Evolutionary conservation across 1,140 invertebrate species (phyloP).

Genomic region (Sarcophaga bullata): DNA sequence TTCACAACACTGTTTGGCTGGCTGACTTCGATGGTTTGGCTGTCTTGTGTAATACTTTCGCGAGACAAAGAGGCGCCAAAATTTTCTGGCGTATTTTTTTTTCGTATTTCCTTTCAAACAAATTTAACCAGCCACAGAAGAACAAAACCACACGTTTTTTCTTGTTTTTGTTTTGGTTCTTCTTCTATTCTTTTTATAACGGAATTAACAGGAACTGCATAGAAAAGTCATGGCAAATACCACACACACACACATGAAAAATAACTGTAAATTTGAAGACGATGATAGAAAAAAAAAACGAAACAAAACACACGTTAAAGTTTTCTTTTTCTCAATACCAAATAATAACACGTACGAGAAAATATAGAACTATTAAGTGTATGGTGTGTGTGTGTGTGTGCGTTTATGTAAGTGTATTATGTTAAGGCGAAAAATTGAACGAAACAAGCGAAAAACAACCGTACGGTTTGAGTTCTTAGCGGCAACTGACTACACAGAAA

Average conservation of each 20-base stretch:
- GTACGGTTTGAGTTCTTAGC: slow-evolving; percentile 32
- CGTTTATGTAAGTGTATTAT: too few relatives aligned
- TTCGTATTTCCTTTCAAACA: neutral
- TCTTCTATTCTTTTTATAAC: neutral
- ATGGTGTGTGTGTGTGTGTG: too few relatives aligned
- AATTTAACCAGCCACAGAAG: slow-evolving; percentile 1
- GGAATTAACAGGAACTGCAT: neutral
- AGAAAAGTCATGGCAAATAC: neutral
- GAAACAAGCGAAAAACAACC: slow-evolving; percentile 12
- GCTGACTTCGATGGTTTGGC: too few relatives aligned
- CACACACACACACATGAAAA: neutral
- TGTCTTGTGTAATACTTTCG: slow-evolving; percentile 6
- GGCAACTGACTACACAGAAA: slow-evolving; percentile 22
- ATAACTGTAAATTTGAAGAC: neutral
- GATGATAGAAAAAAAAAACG: too few relatives aligned
- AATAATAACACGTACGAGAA: too few relatives aligned
- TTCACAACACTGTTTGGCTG: neutral
- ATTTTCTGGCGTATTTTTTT: neutral
- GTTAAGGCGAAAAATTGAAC: neutral
- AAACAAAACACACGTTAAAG: too few relatives aligned
- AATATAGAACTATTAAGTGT: too few relatives aligned
- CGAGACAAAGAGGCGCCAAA: slow-evolving; percentile 34
- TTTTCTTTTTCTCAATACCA: too few relatives aligned
- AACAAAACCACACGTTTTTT: slow-evolving; percentile 27
- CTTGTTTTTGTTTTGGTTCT: too few relatives aligned